Evolutionary conservation across 2,113 vertebrate species (phyloP), one percentile per base, ranked within the genome.

Genomic region (Silurus glanis): DNA sequence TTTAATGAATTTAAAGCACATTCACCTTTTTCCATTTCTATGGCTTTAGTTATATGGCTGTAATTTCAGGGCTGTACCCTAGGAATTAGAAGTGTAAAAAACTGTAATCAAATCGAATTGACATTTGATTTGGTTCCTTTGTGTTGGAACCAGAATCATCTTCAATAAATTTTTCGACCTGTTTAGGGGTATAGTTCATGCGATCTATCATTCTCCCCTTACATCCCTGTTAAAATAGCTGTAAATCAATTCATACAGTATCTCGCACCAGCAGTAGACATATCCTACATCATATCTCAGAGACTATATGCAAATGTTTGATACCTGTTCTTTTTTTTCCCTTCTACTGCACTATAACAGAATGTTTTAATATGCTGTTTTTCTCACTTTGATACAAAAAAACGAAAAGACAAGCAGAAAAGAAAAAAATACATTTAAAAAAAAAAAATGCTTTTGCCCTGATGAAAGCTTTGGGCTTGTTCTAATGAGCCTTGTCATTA

Each of bases 401-500:
- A 13, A 2, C 45, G 9, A 49, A 67, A 71, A 64, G 71, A 13
- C 8, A 56, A 56, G 37, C 37, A 45, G 25, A 37, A 83, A 59
- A 51, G 5, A 23, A 74, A 74, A 83, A 78, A 83, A 78, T 49
- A 79, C 78, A 56, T 61, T 56, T 25, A 51, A 37, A 62, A 67
- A 69, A 62, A 62, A 55, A 72, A 76, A 88, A 45, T 75, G 59
- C 59, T 89, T 88, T 80, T 79, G 71, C 83, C n/a, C 9, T n/a
- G 49, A 13, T 56, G 83, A 75, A 76, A 82, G 76, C 69, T 82
- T 84, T 71, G 62, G 82, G 72, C 28, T 21, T 84, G 47, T 80
- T 67, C 82, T 82, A 88, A 87, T 86, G 78, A 88, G 55, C 49
- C 84, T 88, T 87, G 88, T 86, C 86, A 89, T 90, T 90, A 89